Conservation (phyloP, 1,140 invertebrate species). For the Cylas formicarius region DNA sequence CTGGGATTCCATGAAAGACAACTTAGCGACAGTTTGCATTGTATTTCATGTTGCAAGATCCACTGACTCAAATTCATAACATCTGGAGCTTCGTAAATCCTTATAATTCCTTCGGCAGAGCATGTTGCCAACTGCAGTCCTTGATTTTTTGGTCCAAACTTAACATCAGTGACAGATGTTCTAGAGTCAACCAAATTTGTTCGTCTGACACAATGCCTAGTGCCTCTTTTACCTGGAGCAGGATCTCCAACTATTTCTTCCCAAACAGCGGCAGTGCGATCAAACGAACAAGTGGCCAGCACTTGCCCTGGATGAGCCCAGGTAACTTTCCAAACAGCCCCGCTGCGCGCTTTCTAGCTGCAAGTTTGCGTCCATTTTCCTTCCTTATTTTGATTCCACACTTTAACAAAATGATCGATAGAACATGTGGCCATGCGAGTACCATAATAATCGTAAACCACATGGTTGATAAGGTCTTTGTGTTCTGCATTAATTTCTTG, state of each 20-base stretch:
- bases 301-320: slow-evolving; percentile 98
- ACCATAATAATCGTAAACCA: slow-evolving; percentile 95
- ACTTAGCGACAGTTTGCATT: slow-evolving; percentile 80
- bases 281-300: slow-evolving; percentile 95
- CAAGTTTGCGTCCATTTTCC: slow-evolving; percentile 81
- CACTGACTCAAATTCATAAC: slow-evolving; percentile 98
- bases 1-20: slow-evolving; percentile 92
- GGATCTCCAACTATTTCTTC: slow-evolving; percentile 89
- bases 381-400: slow-evolving; percentile 87
- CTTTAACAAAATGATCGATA: slow-evolving; percentile 94
- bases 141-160: slow-evolving; percentile 93
- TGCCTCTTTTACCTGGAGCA: slow-evolving; percentile 60
- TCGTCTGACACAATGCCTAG: slow-evolving; percentile 83
- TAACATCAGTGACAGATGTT: slow-evolving; percentile 87
- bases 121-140: slow-evolving; percentile 88
- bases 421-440: slow-evolving; percentile 95
- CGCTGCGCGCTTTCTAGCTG: slow-evolving; percentile 94
- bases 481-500: slow-evolving; percentile 87
- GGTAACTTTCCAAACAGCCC: slow-evolving; percentile 96
- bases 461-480: slow-evolving; percentile 96
- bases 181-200: slow-evolving; percentile 90
- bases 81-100: slow-evolving; percentile 97
- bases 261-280: slow-evolving; percentile 93
- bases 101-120: slow-evolving; percentile 82
- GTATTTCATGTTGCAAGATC: slow-evolving; percentile 91